A percentile compares a stretch with the other conserved stretches of the same genome.
Conservation (phyloP, 30 jellyfish, hydroid and myxozoan species). For the Mastigias papua region DNA sequence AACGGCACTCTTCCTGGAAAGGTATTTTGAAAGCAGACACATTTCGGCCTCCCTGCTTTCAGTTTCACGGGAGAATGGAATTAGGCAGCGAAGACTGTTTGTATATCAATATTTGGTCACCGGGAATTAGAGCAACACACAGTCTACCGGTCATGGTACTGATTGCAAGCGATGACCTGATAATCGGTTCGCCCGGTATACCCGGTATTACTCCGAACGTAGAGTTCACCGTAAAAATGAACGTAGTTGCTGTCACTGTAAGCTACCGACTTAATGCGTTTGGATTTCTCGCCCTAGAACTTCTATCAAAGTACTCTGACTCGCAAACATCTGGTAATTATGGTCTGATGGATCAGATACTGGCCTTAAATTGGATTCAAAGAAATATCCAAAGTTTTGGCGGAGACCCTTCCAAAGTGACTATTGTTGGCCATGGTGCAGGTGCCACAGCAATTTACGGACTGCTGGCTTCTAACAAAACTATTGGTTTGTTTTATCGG, state of each 20-base stretch:
- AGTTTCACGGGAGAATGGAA: background rate
- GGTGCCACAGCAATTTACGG: slow-evolving; percentile 88
- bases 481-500: slow-evolving; percentile 72
- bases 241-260: slow-evolving; percentile 79
- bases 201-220: slow-evolving; percentile 52
- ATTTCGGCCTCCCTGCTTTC: slow-evolving; percentile 38
- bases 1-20: slow-evolving; percentile 63
- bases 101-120: background rate
- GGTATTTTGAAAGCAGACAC: slow-evolving; percentile 60
- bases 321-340: slow-evolving; percentile 71
- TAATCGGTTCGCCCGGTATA: slow-evolving; percentile 61
- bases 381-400: slow-evolving; percentile 72
- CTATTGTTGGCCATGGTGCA: slow-evolving; percentile 78
- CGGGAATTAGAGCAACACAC: background rate
- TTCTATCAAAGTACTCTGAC: slow-evolving; percentile 35
- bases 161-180: background rate
- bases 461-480: slow-evolving; percentile 75
- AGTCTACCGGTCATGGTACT: slow-evolving; percentile 57
- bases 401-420: slow-evolving; percentile 80
- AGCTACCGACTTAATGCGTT: slow-evolving; percentile 80
- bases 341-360: slow-evolving; percentile 86
- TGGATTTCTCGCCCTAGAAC: slow-evolving; percentile 74
- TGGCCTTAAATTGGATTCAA: slow-evolving; percentile 75
- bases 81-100: slow-evolving; percentile 43
- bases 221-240: background rate